phyloP scores from a whole-genome alignment of 30 jellyfish, hydroid and myxozoan species.

The Aurelia aurita region DNA sequence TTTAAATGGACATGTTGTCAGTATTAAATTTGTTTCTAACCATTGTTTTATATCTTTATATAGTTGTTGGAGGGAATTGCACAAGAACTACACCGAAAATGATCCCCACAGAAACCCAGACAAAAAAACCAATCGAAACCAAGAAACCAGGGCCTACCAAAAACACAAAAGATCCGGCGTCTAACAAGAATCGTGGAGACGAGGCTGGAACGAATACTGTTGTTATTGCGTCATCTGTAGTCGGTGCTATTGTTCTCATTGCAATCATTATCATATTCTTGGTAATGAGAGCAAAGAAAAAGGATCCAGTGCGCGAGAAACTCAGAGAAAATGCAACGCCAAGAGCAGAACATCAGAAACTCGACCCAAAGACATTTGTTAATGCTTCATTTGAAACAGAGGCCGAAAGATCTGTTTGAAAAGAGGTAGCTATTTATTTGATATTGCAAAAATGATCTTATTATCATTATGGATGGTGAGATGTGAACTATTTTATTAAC shows the following conservation, averaged over 20 bases:
- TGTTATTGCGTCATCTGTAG: conserved; percentile 7
- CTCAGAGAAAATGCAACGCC: conserved; percentile 27
- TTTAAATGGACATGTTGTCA: neutral
- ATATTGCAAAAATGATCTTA: no score
- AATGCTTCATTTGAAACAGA: conserved; percentile 15
- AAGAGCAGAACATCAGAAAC: conserved; percentile 2
- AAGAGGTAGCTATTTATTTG: no score
- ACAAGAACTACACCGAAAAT: conserved; percentile 1
- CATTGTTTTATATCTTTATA: neutral
- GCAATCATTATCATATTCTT: neutral
- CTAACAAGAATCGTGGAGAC: no score
- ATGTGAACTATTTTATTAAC: no score
- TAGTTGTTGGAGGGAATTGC: conserved; percentile 14
- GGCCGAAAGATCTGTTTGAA: neutral
- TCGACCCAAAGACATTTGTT: conserved; percentile 36
- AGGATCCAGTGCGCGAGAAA: neutral
- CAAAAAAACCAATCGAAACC: neutral
- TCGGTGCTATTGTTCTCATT: conserved; percentile 10
- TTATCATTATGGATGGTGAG: no score
- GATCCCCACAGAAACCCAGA: neutral
- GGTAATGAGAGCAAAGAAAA: neutral
- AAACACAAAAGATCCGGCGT: no score
- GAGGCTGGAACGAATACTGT: neutral
- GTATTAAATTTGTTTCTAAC: no score
- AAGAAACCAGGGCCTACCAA: no score